phyloP scores from a whole-genome alignment of 2,113 vertebrate genomes.

The Lipotes vexillifer region DNA sequence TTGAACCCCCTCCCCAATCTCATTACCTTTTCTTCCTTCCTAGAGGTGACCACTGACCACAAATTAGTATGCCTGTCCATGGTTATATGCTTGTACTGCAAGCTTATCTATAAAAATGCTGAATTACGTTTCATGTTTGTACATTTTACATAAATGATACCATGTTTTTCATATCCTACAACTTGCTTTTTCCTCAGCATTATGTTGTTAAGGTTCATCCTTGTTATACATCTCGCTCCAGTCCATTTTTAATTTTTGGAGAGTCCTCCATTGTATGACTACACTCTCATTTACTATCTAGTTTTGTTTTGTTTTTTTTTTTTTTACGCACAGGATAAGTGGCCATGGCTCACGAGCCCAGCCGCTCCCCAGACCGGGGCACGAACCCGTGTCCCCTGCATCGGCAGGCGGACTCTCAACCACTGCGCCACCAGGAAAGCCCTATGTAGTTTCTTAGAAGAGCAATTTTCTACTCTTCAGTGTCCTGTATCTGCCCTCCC shows the following conservation, averaged over 20 bases:
- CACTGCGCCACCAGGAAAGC: too few relatives aligned
- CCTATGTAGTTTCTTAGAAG: neutral
- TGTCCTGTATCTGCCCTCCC: neutral
- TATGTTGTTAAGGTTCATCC: neutral
- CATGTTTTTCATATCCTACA: neutral
- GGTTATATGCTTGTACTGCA: neutral
- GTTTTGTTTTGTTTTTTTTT: neutral
- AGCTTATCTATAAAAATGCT: neutral
- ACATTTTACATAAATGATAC: neutral
- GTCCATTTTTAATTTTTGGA: neutral
- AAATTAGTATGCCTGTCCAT: neutral
- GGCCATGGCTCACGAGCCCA: too few relatives aligned
- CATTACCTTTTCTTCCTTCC: neutral
- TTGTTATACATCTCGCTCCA: neutral
- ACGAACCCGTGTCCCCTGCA: too few relatives aligned
- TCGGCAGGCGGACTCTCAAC: too few relatives aligned
- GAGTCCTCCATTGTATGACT: neutral
- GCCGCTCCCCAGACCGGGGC: too few relatives aligned
- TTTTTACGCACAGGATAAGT: too few relatives aligned
- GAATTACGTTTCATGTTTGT: neutral
- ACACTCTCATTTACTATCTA: neutral
- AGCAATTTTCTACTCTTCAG: neutral
- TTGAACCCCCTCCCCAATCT: neutral
- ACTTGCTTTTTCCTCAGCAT: neutral
- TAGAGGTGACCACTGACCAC: conserved; percentile 1